Base-by-base conservation (phyloP, 1,140 invertebrate genomes). In the Hirudo medicinalis region DNA sequence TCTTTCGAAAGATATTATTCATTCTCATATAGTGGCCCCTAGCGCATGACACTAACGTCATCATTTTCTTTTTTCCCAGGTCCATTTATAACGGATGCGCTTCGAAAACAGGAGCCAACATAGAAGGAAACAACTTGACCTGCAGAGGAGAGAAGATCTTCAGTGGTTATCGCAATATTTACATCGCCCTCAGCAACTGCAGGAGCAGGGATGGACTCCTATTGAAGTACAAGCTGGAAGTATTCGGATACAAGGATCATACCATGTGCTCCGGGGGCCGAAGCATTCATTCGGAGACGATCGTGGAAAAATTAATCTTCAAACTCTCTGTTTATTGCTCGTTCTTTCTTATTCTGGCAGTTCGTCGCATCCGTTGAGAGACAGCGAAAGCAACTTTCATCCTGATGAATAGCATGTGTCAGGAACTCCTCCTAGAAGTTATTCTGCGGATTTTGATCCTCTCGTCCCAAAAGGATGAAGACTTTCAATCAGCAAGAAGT, bases 121-220 rank as follows among this genome's bases (percentile, higher is more conserved):
- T 27, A n/a, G 32, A 60, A 20, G 49, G 67, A 43, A 55, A 36
- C 19, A 70, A 27, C 15, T 22, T 72, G 54, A 70, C 68, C 4
- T 72, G 72, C 49, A 66, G 22, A 19, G 72, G 72, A n/a, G n/a
- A 54, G 5, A 36, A 66, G 32, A 32, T 40, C 4, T 72, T 71
- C 72, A 43, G 32, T 9, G 36, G n/a, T 13, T 6, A 66, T 15
- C 43, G 43, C 19, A 70, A 70, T 25, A 36, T 72, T 17, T 72
- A 43, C 55, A 54, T 72, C n/a, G 72, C 72, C 17, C 32, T 72
- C 13, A 72, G 72, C 72, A 72, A 72, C 68, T 72, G 72, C 32
- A 40, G 72, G 22, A 70, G 72, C 63, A 55, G 19, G 29, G 67
- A 54, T 19, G 72, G 72, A 36, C 25, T 72, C 0, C 32, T 43